These are phyloP conservation scores for Melanotaenia maccullochi DNA, from an alignment of 2,797 vertebrate genomes.

Conservation along the genomic window DNA sequence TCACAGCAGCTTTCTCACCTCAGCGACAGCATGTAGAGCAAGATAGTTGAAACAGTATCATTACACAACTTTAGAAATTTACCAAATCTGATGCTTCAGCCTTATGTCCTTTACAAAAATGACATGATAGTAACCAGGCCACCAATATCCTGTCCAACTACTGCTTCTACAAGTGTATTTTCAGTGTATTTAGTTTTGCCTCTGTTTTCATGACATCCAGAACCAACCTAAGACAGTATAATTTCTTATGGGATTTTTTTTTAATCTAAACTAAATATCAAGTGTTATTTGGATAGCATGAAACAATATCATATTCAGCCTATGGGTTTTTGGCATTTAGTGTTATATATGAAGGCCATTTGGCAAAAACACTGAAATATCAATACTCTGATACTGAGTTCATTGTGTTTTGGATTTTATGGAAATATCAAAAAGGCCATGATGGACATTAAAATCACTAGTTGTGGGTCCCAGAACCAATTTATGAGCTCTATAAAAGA, in stretches of 20 bases:
- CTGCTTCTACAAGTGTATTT: not conserved
- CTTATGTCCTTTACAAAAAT: not conserved
- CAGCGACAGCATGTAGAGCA: constrained; percentile 5
- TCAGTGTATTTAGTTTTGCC: not conserved
- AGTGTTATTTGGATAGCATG: too few species aligned
- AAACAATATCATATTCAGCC: too few species aligned
- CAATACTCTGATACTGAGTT: not conserved
- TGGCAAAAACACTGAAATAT: not conserved
- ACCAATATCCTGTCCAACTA: not conserved
- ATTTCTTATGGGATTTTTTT: too few species aligned
- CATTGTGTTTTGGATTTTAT: not conserved
- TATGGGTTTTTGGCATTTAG: too few species aligned
- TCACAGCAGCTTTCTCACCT: constrained; percentile 24
- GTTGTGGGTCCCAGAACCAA: not conserved
- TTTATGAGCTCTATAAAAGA: not conserved
- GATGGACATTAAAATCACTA: too few species aligned
- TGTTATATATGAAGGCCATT: too few species aligned
- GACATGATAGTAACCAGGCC: not conserved
- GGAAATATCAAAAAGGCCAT: too few species aligned
- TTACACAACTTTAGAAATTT: constrained; percentile 1
- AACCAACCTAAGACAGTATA: not conserved
- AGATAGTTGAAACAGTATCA: not conserved
- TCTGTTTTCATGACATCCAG: not conserved
- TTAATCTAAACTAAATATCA: too few species aligned
- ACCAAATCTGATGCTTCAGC: not conserved